A percentile compares a stretch with the other conserved stretches of the same genome.
Conservation (phyloP, 2,113 vertebrate species). For the Odobenus rosmarus region DNA sequence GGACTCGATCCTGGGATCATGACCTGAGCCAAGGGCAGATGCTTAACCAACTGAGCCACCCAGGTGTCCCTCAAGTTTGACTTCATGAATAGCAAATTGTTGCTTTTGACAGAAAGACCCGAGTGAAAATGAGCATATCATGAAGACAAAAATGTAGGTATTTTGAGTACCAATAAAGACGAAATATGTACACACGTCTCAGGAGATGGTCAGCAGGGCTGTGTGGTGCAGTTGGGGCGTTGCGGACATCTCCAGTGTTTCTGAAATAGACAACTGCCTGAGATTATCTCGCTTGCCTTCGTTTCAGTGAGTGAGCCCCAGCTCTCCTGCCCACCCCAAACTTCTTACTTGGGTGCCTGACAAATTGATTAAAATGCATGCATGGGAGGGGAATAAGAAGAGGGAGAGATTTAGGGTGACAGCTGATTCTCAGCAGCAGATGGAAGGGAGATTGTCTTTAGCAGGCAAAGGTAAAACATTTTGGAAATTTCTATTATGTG, state of each 20-base stretch:
- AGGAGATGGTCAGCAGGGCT: not conserved
- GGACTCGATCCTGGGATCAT: no score
- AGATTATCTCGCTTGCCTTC: not conserved
- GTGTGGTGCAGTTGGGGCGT: fast-evolving
- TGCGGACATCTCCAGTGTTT: not conserved
- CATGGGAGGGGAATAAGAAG: not conserved
- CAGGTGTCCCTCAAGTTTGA: not conserved
- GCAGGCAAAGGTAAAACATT: not conserved
- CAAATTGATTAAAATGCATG: not conserved
- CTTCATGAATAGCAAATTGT: not conserved
- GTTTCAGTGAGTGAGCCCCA: not conserved
- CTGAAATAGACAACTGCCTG: not conserved
- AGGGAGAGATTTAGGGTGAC: not conserved
- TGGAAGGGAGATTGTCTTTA: not conserved
- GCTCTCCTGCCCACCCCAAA: not conserved
- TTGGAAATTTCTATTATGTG: not conserved
- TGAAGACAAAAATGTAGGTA: not conserved
- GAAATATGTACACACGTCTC: not conserved
- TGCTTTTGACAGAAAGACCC: not conserved
- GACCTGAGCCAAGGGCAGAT: no score
- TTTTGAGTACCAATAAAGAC: not conserved
- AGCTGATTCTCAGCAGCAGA: not conserved
- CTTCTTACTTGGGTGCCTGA: not conserved
- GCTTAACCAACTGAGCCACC: no score
- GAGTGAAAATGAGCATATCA: not conserved